phyloP scores from a whole-genome alignment of 2,888 invertebrate species.

The Ypsolopha scabrella region DNA sequence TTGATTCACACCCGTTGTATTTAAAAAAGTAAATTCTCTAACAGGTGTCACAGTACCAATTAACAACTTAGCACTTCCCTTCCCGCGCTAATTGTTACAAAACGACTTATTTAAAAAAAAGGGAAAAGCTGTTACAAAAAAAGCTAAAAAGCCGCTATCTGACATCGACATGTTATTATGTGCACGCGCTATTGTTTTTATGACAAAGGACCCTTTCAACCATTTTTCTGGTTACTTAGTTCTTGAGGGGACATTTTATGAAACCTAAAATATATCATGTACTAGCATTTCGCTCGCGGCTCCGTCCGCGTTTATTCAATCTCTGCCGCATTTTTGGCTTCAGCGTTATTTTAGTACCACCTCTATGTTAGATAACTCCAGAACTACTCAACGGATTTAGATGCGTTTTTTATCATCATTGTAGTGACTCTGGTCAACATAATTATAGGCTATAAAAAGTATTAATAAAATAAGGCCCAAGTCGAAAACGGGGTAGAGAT shows the following conservation, averaged over 20 bases:
- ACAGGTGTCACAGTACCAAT: constrained; percentile 57
- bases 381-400: too few relatives aligned
- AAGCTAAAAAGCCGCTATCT: neutral
- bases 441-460: too few relatives aligned
- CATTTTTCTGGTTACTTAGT: constrained; percentile 3
- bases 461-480: too few relatives aligned
- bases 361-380: too few relatives aligned
- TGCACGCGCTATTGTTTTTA: neutral
- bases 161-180: constrained; percentile 3
- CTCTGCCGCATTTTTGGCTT: too few relatives aligned
- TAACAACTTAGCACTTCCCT: constrained; percentile 58
- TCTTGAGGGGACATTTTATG: neutral
- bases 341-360: too few relatives aligned
- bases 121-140: constrained; percentile 12
- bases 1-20: too few relatives aligned
- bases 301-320: too few relatives aligned
- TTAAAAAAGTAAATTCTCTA: neutral
- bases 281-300: too few relatives aligned
- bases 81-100: constrained; percentile 8
- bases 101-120: constrained; percentile 18
- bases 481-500: too few relatives aligned
- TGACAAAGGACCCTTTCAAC: neutral
- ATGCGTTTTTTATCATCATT: too few relatives aligned
- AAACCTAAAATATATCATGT: neutral
- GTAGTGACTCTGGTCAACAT: too few relatives aligned